phyloP scores from a whole-genome alignment of 2,797 vertebrate species.

The Helicolenus hilgendorfi region DNA sequence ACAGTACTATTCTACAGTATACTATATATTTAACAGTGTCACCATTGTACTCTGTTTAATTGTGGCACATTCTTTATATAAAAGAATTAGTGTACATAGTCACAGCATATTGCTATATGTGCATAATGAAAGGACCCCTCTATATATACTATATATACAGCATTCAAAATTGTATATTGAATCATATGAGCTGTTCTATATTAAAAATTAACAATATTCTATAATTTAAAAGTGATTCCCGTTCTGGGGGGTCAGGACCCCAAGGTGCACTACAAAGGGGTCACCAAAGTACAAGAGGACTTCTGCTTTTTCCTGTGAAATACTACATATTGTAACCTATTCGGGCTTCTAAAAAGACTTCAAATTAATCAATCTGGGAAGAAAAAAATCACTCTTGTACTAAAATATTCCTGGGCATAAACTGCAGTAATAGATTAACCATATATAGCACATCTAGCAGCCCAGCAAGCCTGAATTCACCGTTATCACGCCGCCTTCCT shows the following conservation, averaged over 20 bases:
- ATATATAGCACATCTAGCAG: not conserved
- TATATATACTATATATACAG: not conserved
- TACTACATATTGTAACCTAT: not conserved
- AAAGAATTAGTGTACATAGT: too few species aligned
- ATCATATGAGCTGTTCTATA: not conserved
- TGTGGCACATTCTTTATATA: too few species aligned
- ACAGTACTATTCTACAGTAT: too few species aligned
- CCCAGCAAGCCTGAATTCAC: slow-evolving; percentile 7
- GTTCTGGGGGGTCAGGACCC: not conserved
- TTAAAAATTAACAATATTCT: not conserved
- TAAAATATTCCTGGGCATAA: not conserved
- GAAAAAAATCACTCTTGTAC: not conserved
- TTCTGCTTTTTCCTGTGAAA: not conserved
- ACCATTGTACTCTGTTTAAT: too few species aligned
- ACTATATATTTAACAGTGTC: too few species aligned
- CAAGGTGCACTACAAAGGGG: not conserved
- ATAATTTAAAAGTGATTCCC: not conserved
- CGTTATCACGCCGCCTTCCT: not conserved
- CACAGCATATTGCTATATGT: too few species aligned
- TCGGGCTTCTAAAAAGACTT: not conserved
- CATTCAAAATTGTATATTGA: too few species aligned
- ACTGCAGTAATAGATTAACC: not conserved
- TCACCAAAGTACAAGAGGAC: too few species aligned
- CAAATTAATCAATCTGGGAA: not conserved
- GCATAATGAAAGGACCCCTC: too few species aligned